These are phyloP conservation scores for Pseudopleuronectes americanus DNA, from an alignment of 2,797 vertebrate species.

Conservation along the genomic window DNA sequence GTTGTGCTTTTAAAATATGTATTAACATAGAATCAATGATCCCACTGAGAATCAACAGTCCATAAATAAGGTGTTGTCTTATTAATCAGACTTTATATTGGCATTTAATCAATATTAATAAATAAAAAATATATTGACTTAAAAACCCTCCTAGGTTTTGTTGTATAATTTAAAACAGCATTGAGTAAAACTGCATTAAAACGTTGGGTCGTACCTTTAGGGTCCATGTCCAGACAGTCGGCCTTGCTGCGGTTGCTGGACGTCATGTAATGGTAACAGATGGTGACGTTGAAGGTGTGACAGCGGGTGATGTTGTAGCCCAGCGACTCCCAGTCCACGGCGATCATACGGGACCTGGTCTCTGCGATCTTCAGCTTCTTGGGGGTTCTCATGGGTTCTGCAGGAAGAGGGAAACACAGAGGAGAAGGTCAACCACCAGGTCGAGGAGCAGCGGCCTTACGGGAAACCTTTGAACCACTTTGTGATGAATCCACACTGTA, in stretches of 20 bases:
- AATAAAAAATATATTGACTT: too few species aligned
- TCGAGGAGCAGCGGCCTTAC: not conserved
- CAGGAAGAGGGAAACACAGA: conserved; percentile 38
- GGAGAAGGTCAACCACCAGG: not conserved
- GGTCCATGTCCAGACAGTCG: conserved; percentile 98
- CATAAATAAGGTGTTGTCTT: too few species aligned
- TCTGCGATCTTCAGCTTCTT: conserved; percentile 97
- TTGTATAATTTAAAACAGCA: too few species aligned
- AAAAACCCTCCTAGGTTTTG: too few species aligned
- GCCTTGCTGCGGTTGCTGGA: conserved; percentile 92
- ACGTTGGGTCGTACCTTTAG: conserved; percentile 82
- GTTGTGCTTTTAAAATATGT: too few species aligned
- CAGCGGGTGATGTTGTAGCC: conserved; percentile 99
- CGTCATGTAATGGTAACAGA: conserved; percentile 95
- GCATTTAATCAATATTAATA: too few species aligned
- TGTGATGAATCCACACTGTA: too few species aligned
- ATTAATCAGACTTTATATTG: too few species aligned
- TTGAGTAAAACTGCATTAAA: not conserved
- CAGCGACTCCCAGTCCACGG: conserved; percentile 97
- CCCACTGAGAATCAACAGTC: too few species aligned
- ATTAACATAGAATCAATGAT: too few species aligned
- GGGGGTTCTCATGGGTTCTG: conserved; percentile 97
- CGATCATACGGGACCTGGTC: conserved; percentile 93
- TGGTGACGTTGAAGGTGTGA: conserved; percentile 98
- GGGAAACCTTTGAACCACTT: not conserved